These are phyloP conservation scores for Hipparchia sbordonii DNA, from an alignment of 2,888 invertebrate genomes.

Conservation along the genomic window DNA sequence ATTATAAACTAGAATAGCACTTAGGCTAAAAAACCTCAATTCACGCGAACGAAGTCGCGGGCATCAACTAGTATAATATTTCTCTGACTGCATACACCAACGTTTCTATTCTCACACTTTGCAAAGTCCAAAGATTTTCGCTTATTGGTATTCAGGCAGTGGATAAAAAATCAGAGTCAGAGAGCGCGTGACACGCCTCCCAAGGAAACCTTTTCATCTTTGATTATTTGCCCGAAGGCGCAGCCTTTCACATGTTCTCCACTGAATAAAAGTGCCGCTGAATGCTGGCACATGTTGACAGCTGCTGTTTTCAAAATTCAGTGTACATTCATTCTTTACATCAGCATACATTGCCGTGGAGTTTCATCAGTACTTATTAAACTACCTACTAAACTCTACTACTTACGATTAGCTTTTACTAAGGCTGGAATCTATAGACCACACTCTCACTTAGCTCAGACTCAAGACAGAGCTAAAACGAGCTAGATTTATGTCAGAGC, in stretches of 20 bases:
- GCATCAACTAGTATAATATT: too few relatives aligned
- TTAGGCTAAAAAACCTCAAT: too few relatives aligned
- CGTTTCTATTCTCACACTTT: not conserved
- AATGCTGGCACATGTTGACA: conserved; percentile 29
- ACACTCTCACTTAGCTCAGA: too few relatives aligned
- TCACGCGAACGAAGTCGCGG: too few relatives aligned
- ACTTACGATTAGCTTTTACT: not conserved
- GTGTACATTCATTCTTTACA: conserved; percentile 28
- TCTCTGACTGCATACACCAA: too few relatives aligned
- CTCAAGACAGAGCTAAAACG: too few relatives aligned
- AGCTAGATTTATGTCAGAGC: too few relatives aligned
- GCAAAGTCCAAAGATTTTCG: conserved; percentile 7
- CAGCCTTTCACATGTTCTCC: conserved; percentile 26
- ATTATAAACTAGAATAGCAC: too few relatives aligned
- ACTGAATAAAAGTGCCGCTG: conserved; percentile 28
- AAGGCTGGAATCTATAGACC: not conserved
- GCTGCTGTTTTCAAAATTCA: conserved; percentile 28
- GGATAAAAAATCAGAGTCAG: conserved; percentile 20
- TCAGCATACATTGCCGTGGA: conserved; percentile 20
- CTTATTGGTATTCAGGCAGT: conserved; percentile 26
- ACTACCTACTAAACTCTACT: conserved; percentile 7
- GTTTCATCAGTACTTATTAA: conserved; percentile 31
- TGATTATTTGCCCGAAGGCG: conserved; percentile 39
- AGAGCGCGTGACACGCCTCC: conserved; percentile 22
- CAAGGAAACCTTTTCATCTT: conserved; percentile 35